Evolutionary conservation across 2,113 vertebrate species (phyloP), one percentile per base, ranked within the genome.

Genomic region (Rhabdornis inornatus): DNA sequence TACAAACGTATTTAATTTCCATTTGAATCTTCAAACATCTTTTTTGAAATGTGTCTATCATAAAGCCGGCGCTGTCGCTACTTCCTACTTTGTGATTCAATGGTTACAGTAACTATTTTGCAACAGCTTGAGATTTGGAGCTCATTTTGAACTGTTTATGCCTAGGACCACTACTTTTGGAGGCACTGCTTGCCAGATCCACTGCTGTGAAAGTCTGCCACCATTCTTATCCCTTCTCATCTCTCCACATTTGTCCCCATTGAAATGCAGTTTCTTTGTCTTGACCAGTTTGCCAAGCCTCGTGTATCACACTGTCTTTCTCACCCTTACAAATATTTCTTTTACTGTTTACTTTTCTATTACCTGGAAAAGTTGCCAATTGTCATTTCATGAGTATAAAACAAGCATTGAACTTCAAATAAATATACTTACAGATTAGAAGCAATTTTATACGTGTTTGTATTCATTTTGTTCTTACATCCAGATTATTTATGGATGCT

Each of bases 171-270:
- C 37, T 83, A 49, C 78, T 94, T 85, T 76, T 57, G 78, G 66
- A 95, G 49, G 49, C 37, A 16, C 44, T 0, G 0, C 49, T 90
- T 95, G 94, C 85, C 90, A 94, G 78, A 87, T 87, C 57, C 0
- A 4, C 61, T 61, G 74, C 82, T 87, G 55, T 83, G 74, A 83
- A 89, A 85, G 78, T 90, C 90, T 96, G 90, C 84, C 85, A 94
- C 94, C 57, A 23, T 87, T 75, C 74, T 82, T 82, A 60, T 55
- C 53, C 59, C 31, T 60, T 33, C 44, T 79, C 23, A 6, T 60
- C n/a, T 84, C 37, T 55, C 45, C 80, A 65, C 9, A 31, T 95
- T 93, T 87, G 22, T 82, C 61, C 56, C 17, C 69, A 40, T 22
- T 80, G 66, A 90, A 92, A 63, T 56, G 21, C 13, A 6, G n/a